Evolutionary conservation across 2,113 vertebrate species (phyloP).

Genomic region (Rhodinocichla rosea): DNA sequence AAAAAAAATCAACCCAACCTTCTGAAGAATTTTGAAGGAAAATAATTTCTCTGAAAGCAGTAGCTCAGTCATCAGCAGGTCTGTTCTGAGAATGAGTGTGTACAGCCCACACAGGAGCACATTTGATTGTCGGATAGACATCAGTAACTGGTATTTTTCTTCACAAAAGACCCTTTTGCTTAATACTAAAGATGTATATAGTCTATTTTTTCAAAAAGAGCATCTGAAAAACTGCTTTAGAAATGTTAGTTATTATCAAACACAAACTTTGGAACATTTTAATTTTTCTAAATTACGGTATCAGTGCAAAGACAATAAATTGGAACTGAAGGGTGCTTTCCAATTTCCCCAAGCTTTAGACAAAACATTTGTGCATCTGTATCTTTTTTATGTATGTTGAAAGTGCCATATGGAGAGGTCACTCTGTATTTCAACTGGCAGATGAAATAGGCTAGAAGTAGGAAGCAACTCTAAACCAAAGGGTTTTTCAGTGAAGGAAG

Average conservation of each 20-base stretch:
- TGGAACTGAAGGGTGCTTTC: background rate
- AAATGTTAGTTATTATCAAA: background rate
- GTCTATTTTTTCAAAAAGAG: background rate
- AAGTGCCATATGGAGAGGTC: slow-evolving; percentile 33
- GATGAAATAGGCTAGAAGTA: background rate
- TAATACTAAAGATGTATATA: background rate
- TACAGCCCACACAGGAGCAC: background rate
- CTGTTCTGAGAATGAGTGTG: background rate
- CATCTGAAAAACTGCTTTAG: background rate
- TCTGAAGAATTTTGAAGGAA: background rate
- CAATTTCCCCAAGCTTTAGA: background rate
- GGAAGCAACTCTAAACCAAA: background rate
- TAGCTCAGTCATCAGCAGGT: background rate
- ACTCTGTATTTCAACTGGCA: background rate
- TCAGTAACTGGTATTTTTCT: background rate
- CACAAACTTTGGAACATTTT: background rate
- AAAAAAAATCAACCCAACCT: background rate
- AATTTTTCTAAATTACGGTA: background rate
- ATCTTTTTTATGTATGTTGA: background rate
- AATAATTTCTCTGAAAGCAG: background rate
- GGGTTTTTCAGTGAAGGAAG: background rate
- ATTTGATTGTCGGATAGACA: background rate
- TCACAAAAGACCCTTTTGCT: background rate
- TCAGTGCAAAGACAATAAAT: background rate
- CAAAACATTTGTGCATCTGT: slow-evolving; percentile 27